Conservation (phyloP, 2,113 vertebrate species). For the Nematolebias whitei region DNA sequence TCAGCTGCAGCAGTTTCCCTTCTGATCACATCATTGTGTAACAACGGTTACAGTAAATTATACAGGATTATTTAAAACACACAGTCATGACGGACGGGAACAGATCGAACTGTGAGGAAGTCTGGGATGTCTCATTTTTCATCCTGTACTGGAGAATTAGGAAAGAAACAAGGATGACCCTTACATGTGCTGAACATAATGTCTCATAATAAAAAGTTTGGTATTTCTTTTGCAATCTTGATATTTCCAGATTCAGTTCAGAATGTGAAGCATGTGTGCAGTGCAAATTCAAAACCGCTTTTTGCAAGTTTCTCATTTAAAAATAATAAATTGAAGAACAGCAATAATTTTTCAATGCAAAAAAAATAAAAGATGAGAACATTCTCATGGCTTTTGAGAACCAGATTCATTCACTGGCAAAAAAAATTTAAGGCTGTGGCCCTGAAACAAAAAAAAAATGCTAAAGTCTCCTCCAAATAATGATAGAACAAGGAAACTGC, state of each 20-base stretch:
- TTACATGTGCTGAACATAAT: slow-evolving; percentile 2
- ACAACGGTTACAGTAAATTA: slow-evolving; percentile 25
- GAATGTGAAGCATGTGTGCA: not conserved
- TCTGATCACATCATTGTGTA: slow-evolving; percentile 28
- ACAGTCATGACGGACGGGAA: not conserved
- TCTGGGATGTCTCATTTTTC: slow-evolving; percentile 25
- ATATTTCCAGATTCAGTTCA: not conserved
- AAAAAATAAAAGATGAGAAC: no score
- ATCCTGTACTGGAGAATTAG: slow-evolving; percentile 2
- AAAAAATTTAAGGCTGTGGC: no score
- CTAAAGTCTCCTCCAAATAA: no score
- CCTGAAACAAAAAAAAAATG: no score
- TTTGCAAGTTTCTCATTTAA: not conserved
- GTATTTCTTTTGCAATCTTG: not conserved
- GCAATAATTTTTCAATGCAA: not conserved
- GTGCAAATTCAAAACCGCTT: not conserved
- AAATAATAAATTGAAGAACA: not conserved
- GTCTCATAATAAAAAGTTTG: not conserved
- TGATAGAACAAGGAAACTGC: not conserved
- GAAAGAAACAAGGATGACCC: slow-evolving; percentile 11
- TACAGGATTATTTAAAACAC: slow-evolving; percentile 34
- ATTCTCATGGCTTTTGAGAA: no score
- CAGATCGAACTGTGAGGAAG: slow-evolving; percentile 16
- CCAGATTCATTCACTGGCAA: no score
- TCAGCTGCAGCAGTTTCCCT: slow-evolving; percentile 28